Evolutionary conservation across 1,140 invertebrate genomes (phyloP), one percentile per base, ranked within the genome.

Genomic region (Drosophila auraria): DNA sequence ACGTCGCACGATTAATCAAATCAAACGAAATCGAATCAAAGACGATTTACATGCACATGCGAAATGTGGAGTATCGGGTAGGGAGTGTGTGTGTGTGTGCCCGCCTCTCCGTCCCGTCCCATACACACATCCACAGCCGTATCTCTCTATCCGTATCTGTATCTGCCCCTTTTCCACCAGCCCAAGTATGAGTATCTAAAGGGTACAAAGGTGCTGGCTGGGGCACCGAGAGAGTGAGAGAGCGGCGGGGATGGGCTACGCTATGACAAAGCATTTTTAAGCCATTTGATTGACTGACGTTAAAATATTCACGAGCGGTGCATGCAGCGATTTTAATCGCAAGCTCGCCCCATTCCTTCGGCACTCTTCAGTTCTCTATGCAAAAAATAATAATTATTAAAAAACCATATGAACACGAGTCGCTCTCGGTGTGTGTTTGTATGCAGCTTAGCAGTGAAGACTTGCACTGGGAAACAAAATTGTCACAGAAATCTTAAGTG

Each of bases 231-330:
- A 1, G 8, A 3, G 57, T 1, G 9, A n/a, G 2, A 5, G 3
- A 38, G 27, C 30, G 1, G 30, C 11, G 64, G 69, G 40, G 36
- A 42, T n/a, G 40, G 25, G 25, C 45, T 38, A 36, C 33, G 75
- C 78, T 90, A 90, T 89, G 86, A 89, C 86, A 89, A 90, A 90
- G 86, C 86, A 89, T 89, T 90, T 89, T 89, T 89, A 86, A 86
- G 84, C 86, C 86, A 89, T 89, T 89, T 89, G 86, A 89, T 89
- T 89, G 86, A 89, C 86, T 89, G 86, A 89, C 86, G 86, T 89
- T 89, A 89, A 89, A 90, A 89, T 89, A 89, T 89, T 89, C 86
- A 89, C 82, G 81, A 83, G 83, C 76, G 57, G 65, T 78, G 76
- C 75, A 78, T 78, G 66, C 75, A 79, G 75, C 84, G 83, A 87